Evolutionary conservation across 2,113 vertebrate genomes (phyloP).

Genomic region (Tenrec ecaudatus): DNA sequence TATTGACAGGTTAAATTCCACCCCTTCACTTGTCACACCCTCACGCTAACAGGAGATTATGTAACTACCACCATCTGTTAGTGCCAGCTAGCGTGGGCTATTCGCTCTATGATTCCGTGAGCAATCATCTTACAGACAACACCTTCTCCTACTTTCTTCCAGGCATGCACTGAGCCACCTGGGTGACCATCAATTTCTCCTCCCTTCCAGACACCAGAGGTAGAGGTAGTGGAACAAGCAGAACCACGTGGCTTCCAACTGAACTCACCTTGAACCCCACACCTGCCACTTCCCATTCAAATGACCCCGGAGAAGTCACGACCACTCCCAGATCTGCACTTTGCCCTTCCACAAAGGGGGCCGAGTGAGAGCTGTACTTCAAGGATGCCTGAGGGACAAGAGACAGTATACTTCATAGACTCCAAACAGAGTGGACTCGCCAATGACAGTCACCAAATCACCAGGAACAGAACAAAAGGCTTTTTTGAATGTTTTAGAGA

Average conservation of each 20-base stretch:
- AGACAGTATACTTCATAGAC: background rate
- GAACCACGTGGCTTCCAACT: background rate
- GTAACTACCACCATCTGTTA: background rate
- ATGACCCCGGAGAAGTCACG: background rate
- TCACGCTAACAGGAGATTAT: too few species aligned
- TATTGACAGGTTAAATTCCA: too few species aligned
- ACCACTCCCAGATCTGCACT: background rate
- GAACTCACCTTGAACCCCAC: background rate
- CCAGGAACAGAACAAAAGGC: background rate
- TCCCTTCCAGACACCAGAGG: background rate
- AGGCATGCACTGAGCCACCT: background rate
- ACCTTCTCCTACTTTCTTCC: background rate
- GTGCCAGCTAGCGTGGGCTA: background rate
- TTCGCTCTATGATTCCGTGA: background rate
- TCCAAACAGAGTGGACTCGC: background rate
- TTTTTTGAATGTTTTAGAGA: slow-evolving; percentile 20
- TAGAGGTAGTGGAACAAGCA: background rate
- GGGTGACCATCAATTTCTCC: too few species aligned
- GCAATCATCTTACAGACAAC: background rate
- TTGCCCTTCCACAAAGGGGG: background rate
- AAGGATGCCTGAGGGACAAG: background rate
- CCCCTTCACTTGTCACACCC: too few species aligned
- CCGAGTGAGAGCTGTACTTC: background rate
- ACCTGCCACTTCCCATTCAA: slow-evolving; percentile 24
- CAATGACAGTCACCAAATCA: background rate